These are phyloP conservation scores for Brachyrhaphis roseni DNA, from an alignment of 2,797 vertebrate species.

Conservation along the genomic window DNA sequence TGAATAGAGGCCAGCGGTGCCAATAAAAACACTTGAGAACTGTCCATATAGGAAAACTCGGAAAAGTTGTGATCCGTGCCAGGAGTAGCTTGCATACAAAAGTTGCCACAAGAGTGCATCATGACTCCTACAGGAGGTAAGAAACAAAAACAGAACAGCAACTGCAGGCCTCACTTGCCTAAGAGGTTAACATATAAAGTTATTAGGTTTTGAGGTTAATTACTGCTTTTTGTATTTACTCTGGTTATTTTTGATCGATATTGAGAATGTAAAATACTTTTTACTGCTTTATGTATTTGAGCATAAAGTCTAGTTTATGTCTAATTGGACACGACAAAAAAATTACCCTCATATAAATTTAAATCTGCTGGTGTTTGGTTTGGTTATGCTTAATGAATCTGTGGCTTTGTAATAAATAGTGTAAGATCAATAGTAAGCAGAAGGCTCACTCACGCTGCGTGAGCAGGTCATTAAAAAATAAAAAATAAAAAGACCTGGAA, in stretches of 20 bases:
- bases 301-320: slow-evolving; percentile 49
- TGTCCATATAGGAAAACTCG: not conserved
- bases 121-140: not conserved
- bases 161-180: not conserved
- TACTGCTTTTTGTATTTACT: not conserved
- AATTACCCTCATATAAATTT: slow-evolving; percentile 61
- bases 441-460: slow-evolving; percentile 55
- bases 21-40: not conserved
- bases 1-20: not conserved
- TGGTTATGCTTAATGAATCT: slow-evolving; percentile 62
- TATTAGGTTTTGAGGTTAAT: not conserved
- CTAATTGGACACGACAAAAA: slow-evolving; percentile 30
- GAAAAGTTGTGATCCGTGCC: not conserved
- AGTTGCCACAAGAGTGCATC: not conserved
- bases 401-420: slow-evolving; percentile 47
- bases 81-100: not conserved
- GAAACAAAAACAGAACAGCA: not conserved
- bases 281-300: slow-evolving; percentile 25
- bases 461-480: slow-evolving; percentile 68
- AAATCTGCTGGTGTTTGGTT: slow-evolving; percentile 60
- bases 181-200: not conserved
- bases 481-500: slow-evolving; percentile 28
- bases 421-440: slow-evolving; percentile 43
- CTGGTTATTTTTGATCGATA: not conserved
- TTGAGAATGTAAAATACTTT: not conserved